A percentile compares a stretch with the other conserved stretches of the same genome.
Conservation (phyloP, 2,797 vertebrate species). For the Aldrovandia affinis region DNA sequence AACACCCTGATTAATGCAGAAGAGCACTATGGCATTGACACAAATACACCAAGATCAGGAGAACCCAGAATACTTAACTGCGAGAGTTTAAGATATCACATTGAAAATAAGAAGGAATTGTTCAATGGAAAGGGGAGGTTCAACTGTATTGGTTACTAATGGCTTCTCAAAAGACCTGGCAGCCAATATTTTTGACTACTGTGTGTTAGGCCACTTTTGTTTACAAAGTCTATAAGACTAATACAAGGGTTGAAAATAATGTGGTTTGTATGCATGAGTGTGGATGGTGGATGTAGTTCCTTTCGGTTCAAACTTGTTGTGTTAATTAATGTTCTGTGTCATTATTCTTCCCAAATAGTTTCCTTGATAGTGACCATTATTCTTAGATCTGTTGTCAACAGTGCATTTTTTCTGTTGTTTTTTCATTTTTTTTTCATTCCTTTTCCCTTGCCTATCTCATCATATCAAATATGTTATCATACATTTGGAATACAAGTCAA, state of each 20-base stretch:
- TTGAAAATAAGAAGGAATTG: background rate
- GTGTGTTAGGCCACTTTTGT: constrained; percentile 69
- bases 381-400: constrained; percentile 77
- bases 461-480: constrained; percentile 79
- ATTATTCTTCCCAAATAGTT: constrained; percentile 73
- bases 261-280: constrained; percentile 59
- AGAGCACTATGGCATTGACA: too few species aligned
- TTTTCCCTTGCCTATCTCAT: constrained; percentile 61
- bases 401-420: constrained; percentile 66
- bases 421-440: constrained; percentile 47
- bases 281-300: constrained; percentile 69
- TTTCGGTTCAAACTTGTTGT: constrained; percentile 71
- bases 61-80: background rate
- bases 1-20: too few species aligned
- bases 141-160: constrained; percentile 55
- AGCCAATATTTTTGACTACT: constrained; percentile 51
- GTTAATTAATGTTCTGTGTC: constrained; percentile 78
- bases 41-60: too few species aligned
- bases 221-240: constrained; percentile 75
- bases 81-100: background rate
- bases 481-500: constrained; percentile 62
- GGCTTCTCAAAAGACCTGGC: constrained; percentile 56
- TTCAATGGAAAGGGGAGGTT: constrained; percentile 53
- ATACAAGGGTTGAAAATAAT: constrained; percentile 74
- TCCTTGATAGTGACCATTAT: constrained; percentile 69